Percentiles rank a stretch among this genome's conserved stretches.
phyloP scores from a whole-genome alignment of 2,888 invertebrate genomes.

The Oscheius sp. region DNA sequence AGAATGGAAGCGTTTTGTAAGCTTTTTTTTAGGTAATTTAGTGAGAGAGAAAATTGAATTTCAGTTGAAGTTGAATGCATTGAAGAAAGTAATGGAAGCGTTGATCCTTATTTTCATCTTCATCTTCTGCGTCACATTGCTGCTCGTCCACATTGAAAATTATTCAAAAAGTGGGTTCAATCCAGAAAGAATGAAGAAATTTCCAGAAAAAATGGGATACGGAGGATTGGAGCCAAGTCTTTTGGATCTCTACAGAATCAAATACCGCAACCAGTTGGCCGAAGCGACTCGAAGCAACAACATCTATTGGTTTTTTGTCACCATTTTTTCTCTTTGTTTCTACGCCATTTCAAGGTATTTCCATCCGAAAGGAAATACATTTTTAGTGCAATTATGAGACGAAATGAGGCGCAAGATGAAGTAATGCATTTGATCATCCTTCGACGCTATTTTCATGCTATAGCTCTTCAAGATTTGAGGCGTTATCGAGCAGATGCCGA shows the following conservation, averaged over 20 bases:
- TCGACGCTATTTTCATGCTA: slow-evolving; percentile 6
- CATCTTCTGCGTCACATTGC: neutral
- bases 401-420: neutral
- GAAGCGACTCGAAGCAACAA: neutral
- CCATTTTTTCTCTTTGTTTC: slow-evolving; percentile 1
- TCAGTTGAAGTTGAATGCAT: neutral
- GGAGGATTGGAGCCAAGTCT: neutral
- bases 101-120: neutral
- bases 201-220: neutral
- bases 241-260: neutral
- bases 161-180: neutral
- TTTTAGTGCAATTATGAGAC: neutral
- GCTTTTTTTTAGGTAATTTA: neutral
- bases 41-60: neutral
- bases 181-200: no score
- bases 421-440: neutral
- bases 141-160: slow-evolving; percentile 9
- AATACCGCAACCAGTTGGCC: neutral
- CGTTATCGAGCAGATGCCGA: neutral
- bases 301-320: neutral
- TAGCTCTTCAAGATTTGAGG: neutral
- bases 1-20: neutral
- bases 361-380: neutral
- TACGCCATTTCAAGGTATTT: neutral
- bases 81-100: neutral